A percentile compares a stretch with the other conserved stretches of the same genome.
phyloP scores from a whole-genome alignment of 2,113 vertebrate species.

The Syngnathoides biaculeatus region DNA sequence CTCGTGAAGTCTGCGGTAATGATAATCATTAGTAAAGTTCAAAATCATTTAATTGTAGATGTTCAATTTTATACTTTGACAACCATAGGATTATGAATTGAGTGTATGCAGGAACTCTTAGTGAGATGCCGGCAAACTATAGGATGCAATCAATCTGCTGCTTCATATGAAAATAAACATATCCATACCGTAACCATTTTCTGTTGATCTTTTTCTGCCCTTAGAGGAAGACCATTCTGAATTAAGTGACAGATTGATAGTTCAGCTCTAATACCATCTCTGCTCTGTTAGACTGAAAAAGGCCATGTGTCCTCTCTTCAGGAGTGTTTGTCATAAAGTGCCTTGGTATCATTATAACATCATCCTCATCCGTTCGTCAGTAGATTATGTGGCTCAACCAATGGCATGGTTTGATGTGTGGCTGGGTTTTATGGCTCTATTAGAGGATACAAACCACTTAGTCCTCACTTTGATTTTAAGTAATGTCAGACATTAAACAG shows the following conservation, averaged over 20 bases:
- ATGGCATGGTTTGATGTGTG: slow-evolving; percentile 65
- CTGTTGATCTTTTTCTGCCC: slow-evolving; percentile 39
- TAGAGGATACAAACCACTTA: slow-evolving; percentile 67
- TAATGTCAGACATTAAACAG: slow-evolving; percentile 57
- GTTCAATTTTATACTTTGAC: slow-evolving; percentile 9
- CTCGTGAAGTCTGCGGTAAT: slow-evolving; percentile 16
- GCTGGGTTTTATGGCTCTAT: slow-evolving; percentile 67
- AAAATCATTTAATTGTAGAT: slow-evolving; percentile 3
- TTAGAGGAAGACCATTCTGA: slow-evolving; percentile 13
- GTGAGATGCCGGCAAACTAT: slow-evolving; percentile 4
- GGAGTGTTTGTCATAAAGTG: slow-evolving; percentile 57
- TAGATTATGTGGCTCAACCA: slow-evolving; percentile 63
- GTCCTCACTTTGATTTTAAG: slow-evolving; percentile 62
- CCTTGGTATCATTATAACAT: slow-evolving; percentile 60
- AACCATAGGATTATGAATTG: slow-evolving; percentile 1
- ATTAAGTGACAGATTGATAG: slow-evolving; percentile 65
- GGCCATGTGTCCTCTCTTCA: slow-evolving; percentile 50
- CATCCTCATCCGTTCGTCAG: slow-evolving; percentile 65
- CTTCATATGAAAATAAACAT: not conserved
- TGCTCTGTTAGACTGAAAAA: slow-evolving; percentile 50
- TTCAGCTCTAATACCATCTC: slow-evolving; percentile 43
- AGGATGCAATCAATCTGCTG: slow-evolving; percentile 15
- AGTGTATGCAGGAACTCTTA: slow-evolving; percentile 18
- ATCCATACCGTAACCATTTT: slow-evolving; percentile 17
- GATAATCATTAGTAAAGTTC: slow-evolving; percentile 1